These are phyloP conservation scores for Lysiphlebus fabarum DNA, from an alignment of 1,140 invertebrate genomes.

Conservation along the genomic window DNA sequence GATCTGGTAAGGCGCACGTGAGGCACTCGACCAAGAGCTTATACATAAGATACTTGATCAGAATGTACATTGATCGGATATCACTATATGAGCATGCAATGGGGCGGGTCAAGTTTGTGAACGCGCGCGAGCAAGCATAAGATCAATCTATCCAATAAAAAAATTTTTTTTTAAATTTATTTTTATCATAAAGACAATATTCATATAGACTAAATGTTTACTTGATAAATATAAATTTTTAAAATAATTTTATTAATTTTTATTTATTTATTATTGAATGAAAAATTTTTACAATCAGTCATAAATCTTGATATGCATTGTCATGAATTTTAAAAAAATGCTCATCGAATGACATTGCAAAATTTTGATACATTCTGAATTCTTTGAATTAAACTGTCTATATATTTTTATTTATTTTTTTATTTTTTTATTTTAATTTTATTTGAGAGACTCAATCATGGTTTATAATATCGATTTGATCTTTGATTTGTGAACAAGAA, in stretches of 20 bases:
- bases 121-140: constrained; percentile 5
- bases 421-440: too few relatives aligned
- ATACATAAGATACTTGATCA: constrained; percentile 29
- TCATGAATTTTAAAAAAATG: too few relatives aligned
- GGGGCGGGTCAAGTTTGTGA: constrained; percentile 28
- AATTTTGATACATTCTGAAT: too few relatives aligned
- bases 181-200: not conserved
- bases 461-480: too few relatives aligned
- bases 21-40: constrained; percentile 23
- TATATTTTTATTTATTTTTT: too few relatives aligned
- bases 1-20: constrained; percentile 29
- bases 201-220: not conserved
- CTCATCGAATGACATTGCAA: too few relatives aligned
- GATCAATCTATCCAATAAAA: constrained; percentile 43
- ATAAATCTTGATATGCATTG: not conserved
- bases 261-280: not conserved
- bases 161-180: constrained; percentile 18
- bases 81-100: constrained; percentile 36
- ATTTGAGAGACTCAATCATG: too few relatives aligned
- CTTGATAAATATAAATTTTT: not conserved
- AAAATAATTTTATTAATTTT: not conserved
- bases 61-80: constrained; percentile 36
- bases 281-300: not conserved
- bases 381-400: too few relatives aligned
- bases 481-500: too few relatives aligned